Evolutionary conservation across 2,797 vertebrate species (phyloP), one percentile per base, ranked within the genome.

Genomic region (Pogonophryne albipinna): DNA sequence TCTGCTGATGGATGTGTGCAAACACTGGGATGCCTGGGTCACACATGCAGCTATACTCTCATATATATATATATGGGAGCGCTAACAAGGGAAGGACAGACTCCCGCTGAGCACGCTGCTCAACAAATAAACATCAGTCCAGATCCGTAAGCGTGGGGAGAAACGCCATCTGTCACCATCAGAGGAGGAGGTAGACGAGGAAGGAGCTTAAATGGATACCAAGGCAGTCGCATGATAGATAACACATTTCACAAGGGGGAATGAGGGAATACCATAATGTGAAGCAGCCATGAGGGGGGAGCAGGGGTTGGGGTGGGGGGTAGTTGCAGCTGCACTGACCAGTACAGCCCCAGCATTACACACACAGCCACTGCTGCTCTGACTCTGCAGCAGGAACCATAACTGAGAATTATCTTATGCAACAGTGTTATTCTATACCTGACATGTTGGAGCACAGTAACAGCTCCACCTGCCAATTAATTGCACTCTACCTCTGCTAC

Each of bases 231-330:
- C 84, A 85, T 90, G 88, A 87, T 85, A 85, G 81, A 92, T 86
- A 89, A 85, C 89, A 89, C 73, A 93, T 89, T 87, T 92, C 82
- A 82, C 85, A 80, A 77, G 59, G 59, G 86, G 90, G 85, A 90
- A 82, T 68, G 66, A 86, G 87, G 88, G 89, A 91, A 84, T 86
- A 85, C 73, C 63, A 19, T 92, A 92, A 93, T 91, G 72, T 41
- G 61, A 92, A 92, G 85, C 92, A 93, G 91, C 73, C 82, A 66
- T 73, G 62, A 71, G 62, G 60, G 53, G 63, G 10, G 64, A 61
- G 52, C 42, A 57, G 56, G 41, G 17, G 3, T 12, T 4, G 10
- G 56, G 16, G 31, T 4, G 6, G 38, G 27, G 27, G 27, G 27
- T 27, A 27, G 14, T 20, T 73, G 77, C 89, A 92, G 88, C 84